Conservation (phyloP, 2,113 vertebrate species). For the Tyto alba region DNA sequence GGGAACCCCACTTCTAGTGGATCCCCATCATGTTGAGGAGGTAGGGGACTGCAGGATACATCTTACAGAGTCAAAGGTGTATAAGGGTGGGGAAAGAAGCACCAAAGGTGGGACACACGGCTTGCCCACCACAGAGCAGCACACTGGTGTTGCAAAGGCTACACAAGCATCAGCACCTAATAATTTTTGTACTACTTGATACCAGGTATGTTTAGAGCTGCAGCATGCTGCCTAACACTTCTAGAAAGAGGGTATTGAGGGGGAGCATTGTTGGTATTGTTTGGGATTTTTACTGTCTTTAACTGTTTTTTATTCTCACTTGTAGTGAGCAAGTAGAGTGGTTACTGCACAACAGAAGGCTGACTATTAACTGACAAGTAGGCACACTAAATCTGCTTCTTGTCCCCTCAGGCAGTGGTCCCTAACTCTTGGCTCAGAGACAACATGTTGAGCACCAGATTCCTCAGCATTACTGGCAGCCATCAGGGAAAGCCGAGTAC, state of each 20-base stretch:
- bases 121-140: not conserved
- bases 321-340: not conserved
- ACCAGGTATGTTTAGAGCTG: not conserved
- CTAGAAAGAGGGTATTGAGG: not conserved
- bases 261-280: not conserved
- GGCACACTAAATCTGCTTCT: constrained; percentile 26
- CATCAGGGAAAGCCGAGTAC: not conserved
- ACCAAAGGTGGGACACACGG: rapidly evolving
- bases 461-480: not conserved
- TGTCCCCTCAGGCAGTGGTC: constrained; percentile 46
- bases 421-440: not conserved
- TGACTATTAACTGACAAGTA: constrained; percentile 8
- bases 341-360: constrained; percentile 1
- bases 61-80: not conserved
- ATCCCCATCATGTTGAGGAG: not conserved
- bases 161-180: not conserved
- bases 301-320: not conserved
- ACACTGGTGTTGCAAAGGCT: not conserved
- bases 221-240: not conserved
- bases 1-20: not conserved
- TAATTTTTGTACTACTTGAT: not conserved
- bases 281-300: not conserved
- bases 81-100: not conserved
- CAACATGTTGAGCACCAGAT: not conserved
- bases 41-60: not conserved